Evolutionary conservation across 2,888 invertebrate genomes (phyloP).

Genomic region (Antheraea yamamai): DNA sequence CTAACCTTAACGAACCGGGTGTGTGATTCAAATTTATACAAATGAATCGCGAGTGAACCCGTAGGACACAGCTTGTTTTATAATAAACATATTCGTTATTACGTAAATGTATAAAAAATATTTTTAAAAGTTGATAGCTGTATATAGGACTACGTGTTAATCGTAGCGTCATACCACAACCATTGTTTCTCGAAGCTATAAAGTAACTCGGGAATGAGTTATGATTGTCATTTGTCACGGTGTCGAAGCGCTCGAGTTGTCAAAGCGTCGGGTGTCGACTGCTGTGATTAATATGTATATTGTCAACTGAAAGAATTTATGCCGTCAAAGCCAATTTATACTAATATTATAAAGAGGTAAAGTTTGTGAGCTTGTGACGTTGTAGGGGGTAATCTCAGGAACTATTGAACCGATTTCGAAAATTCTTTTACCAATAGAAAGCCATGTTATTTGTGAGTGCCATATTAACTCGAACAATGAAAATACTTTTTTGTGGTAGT

Average conservation of each 20-base stretch:
- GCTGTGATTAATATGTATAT: constrained; percentile 8
- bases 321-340: background rate
- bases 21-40: too few relatives aligned
- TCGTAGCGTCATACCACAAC: background rate
- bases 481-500: too few relatives aligned
- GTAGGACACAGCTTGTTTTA: background rate
- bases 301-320: background rate
- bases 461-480: too few relatives aligned
- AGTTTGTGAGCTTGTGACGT: too few relatives aligned
- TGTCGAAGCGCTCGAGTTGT: constrained; percentile 13
- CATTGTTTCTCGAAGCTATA: constrained; percentile 12
- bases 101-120: background rate
- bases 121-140: background rate
- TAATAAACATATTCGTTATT: background rate
- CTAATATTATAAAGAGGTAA: too few relatives aligned
- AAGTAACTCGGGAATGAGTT: constrained; percentile 17
- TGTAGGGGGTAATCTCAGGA: too few relatives aligned
- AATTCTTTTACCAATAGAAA: too few relatives aligned
- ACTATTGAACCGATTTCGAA: too few relatives aligned
- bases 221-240: constrained; percentile 9
- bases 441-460: too few relatives aligned
- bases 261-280: constrained; percentile 12
- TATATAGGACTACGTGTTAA: constrained; percentile 2
- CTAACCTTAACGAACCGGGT: too few relatives aligned
- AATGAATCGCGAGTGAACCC: background rate